These are phyloP conservation scores for Cheilosia scutellata DNA, from an alignment of 2,888 invertebrate genomes.

Conservation along the genomic window DNA sequence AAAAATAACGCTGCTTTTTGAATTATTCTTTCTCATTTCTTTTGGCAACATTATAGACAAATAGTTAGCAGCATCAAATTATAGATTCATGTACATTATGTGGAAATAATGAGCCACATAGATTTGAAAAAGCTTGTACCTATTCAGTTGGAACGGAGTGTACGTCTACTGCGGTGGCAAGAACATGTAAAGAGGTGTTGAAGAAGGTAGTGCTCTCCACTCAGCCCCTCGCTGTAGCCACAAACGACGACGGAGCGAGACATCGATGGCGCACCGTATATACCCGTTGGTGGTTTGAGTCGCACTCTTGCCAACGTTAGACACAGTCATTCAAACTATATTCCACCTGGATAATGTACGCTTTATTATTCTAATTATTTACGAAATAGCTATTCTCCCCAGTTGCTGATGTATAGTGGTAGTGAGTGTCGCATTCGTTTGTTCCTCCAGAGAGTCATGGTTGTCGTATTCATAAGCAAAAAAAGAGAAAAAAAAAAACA, in stretches of 20 bases:
- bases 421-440: constrained; percentile 49
- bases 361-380: constrained; percentile 72
- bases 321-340: constrained; percentile 33
- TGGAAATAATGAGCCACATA: too few species aligned
- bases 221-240: not conserved
- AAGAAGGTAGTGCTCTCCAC: constrained; percentile 11
- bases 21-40: too few species aligned
- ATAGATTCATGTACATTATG: too few species aligned
- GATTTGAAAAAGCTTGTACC: too few species aligned
- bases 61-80: too few species aligned
- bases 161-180: constrained; percentile 39
- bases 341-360: constrained; percentile 54
- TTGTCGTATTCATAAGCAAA: not conserved
- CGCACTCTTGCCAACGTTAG: constrained; percentile 26
- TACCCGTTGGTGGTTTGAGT: constrained; percentile 22
- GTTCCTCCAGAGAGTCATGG: constrained; percentile 22
- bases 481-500: not conserved
- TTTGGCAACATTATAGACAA: too few species aligned
- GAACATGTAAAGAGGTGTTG: constrained; percentile 55
- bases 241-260: not conserved
- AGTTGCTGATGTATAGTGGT: not conserved
- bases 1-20: too few species aligned
- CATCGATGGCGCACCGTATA: not conserved
- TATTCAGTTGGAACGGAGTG: too few species aligned
- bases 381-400: constrained; percentile 46